These are phyloP conservation scores for Mamestra brassicae DNA, from an alignment of 2,888 invertebrate species.

Conservation along the genomic window DNA sequence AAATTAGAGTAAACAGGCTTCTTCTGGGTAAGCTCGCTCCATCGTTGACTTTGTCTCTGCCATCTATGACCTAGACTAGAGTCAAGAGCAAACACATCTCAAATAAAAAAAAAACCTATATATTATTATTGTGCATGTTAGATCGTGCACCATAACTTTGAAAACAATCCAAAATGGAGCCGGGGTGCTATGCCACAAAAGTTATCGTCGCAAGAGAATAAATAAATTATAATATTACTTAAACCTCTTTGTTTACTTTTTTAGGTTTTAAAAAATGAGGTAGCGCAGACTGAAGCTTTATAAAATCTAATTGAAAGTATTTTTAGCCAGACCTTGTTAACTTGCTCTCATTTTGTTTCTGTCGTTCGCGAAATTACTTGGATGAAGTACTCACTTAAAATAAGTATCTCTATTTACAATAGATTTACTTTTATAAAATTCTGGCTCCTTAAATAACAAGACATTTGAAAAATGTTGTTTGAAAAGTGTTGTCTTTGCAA, in stretches of 20 bases:
- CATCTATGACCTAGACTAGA: too few species aligned
- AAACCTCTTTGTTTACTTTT: not conserved
- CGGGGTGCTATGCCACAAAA: too few species aligned
- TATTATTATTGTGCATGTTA: too few species aligned
- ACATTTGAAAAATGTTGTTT: not conserved
- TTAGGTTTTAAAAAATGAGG: constrained; percentile 3
- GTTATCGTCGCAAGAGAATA: not conserved
- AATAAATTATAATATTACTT: not conserved
- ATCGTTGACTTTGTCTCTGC: too few species aligned
- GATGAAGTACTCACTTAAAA: constrained; percentile 52
- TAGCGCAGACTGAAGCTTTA: constrained; percentile 8
- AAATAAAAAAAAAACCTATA: too few species aligned
- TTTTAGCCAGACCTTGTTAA: constrained; percentile 53
- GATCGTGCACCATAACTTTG: too few species aligned
- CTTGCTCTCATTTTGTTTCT: constrained; percentile 41
- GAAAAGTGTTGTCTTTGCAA: not conserved
- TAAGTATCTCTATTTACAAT: constrained; percentile 56
- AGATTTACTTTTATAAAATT: constrained; percentile 47
- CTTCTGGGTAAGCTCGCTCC: too few species aligned
- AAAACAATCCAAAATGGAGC: too few species aligned
- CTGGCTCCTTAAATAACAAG: constrained; percentile 19
- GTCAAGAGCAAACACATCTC: too few species aligned
- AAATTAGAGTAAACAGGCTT: too few species aligned
- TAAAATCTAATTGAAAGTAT: constrained; percentile 45
- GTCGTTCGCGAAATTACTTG: constrained; percentile 50